Base-by-base conservation (phyloP, 2,797 vertebrate genomes). In the Antennarius maculatus region DNA sequence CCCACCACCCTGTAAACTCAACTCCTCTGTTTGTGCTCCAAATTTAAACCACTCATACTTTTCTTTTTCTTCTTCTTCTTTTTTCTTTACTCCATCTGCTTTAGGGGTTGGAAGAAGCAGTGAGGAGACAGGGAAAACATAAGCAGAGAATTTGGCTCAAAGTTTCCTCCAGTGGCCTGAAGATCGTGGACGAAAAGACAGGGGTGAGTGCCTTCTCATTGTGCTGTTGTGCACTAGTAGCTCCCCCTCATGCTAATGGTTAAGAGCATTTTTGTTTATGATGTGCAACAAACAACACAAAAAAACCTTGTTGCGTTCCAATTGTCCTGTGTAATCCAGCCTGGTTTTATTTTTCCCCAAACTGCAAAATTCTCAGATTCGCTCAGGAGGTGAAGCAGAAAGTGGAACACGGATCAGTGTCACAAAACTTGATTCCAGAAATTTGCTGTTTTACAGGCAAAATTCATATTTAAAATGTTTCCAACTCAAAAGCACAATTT, bases 101-200 rank as follows among this genome's bases (percentile, higher is more conserved):
- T 56, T 2, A 74, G 92, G 89, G 92, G n/a, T 83, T 90, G n/a
- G 93, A 91, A 6, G 81, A 61, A 6, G 84, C 89, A 43, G 82
- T 71, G 7, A 89, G 92, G 28, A 90, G 74, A 69, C 90, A 89
- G 43, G 92, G 92, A 46, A 90, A 81, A 78, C 94, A 93, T 81
- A 95, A 95, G 74, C 90, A 88, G 77, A 92, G 83, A 69, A 80
- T 95, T 12, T 94, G 93, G 92, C 58, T 95, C 41, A 93, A 92
- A 63, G 66, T 94, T 76, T 91, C 83, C 48, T 76, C 74, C 10
- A 62, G 45, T 0, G 89, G 92, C 23, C 71, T 94, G 56, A 90
- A 81, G 72, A 91, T 94, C 14, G 49, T 89, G 61, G 93, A 95
- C 31, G 92, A 94, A 74, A 89, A 82, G 66, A 90, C 88, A 0